These are phyloP conservation scores for Gibbula magus DNA, from an alignment of 2,888 invertebrate species.

Conservation along the genomic window DNA sequence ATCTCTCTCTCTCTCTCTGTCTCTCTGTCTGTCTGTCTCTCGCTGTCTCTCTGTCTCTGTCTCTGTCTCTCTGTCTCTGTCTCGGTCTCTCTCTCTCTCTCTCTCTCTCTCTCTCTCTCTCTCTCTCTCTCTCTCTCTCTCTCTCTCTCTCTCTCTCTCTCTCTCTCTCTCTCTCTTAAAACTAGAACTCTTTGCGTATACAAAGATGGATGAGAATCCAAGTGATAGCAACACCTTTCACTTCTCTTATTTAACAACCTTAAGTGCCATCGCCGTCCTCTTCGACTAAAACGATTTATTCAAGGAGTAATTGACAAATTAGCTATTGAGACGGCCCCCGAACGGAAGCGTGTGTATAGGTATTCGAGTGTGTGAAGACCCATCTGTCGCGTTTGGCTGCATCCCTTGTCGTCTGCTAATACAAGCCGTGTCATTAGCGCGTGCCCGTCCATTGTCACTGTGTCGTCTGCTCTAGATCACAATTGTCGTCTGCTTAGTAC, in stretches of 20 bases:
- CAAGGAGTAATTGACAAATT: no score
- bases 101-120: not conserved
- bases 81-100: not conserved
- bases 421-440: not conserved
- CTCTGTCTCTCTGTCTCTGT: not conserved
- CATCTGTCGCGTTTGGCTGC: not conserved
- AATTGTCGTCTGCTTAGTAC: not conserved
- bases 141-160: not conserved
- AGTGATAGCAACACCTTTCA: no score
- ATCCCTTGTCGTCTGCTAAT: constrained; percentile 1
- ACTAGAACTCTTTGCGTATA: not conserved
- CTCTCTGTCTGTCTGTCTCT: not conserved
- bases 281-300: no score
- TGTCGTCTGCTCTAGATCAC: not conserved
- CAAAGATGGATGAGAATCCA: no score
- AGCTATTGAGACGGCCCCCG: not conserved
- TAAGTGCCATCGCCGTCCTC: no score
- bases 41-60: not conserved
- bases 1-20: not conserved
- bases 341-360: not conserved
- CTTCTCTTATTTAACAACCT: no score
- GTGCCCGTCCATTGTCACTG: not conserved
- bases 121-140: not conserved
- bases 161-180: not conserved
- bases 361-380: not conserved